Evolutionary conservation across 2,797 vertebrate genomes (phyloP).

Genomic region (Hemibagrus guttatus): DNA sequence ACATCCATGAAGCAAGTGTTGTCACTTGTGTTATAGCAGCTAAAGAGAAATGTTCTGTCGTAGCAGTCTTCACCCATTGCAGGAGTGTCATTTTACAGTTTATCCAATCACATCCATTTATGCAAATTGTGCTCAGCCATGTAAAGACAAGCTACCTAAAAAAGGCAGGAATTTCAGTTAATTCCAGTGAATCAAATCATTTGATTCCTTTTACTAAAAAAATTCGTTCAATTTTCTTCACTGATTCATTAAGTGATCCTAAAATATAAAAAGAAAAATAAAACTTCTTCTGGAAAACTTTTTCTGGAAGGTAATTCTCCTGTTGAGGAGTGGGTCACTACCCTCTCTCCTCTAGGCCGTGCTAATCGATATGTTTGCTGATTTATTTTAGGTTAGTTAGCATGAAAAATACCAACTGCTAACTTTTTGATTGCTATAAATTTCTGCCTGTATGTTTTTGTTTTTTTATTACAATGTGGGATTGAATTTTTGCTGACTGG

Average conservation of each 20-base stretch:
- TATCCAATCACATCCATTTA: background rate
- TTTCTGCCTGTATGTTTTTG: background rate
- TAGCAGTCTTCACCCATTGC: background rate
- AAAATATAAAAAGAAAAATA: too few relatives aligned
- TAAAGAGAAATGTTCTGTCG: background rate
- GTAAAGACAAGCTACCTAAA: background rate
- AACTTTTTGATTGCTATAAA: background rate
- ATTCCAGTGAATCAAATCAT: too few relatives aligned
- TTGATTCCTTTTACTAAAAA: too few relatives aligned
- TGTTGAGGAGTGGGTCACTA: background rate
- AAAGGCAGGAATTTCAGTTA: too few relatives aligned
- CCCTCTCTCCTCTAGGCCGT: background rate
- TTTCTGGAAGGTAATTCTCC: background rate
- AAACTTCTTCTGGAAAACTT: background rate
- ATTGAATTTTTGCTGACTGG: background rate
- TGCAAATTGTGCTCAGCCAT: too few relatives aligned
- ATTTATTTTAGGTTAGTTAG: background rate
- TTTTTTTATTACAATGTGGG: background rate
- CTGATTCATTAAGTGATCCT: too few relatives aligned
- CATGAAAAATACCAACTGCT: background rate
- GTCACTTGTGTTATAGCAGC: background rate
- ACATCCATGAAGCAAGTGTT: background rate
- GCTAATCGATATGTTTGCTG: background rate
- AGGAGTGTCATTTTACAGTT: background rate
- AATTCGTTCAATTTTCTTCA: too few relatives aligned